These are phyloP conservation scores for Drosophila insularis DNA, from an alignment of 1,140 invertebrate genomes.

Conservation along the genomic window DNA sequence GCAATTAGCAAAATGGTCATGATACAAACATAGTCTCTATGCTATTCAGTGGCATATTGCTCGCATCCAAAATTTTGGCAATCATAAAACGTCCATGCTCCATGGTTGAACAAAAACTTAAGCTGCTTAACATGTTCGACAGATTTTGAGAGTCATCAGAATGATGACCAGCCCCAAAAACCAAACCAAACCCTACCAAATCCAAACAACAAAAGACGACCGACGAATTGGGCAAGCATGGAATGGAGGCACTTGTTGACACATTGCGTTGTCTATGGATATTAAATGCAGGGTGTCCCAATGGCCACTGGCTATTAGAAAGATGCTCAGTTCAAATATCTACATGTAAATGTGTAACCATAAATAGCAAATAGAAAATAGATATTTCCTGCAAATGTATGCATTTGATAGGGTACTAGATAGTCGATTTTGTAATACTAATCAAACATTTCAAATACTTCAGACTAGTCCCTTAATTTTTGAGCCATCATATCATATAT, in stretches of 20 bases:
- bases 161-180: not conserved
- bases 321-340: not conserved
- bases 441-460: no score
- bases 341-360: no score
- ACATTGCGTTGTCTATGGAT: not conserved
- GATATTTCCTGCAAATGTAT: no score
- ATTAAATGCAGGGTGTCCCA: slow-evolving; percentile 11
- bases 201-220: slow-evolving; percentile 1
- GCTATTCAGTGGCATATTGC: not conserved
- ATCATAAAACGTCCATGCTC: not conserved
- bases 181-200: not conserved
- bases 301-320: not conserved
- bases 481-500: no score
- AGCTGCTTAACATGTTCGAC: slow-evolving; percentile 9
- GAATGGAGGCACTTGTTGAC: slow-evolving; percentile 2
- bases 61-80: not conserved
- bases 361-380: no score
- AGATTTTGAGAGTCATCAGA: not conserved
- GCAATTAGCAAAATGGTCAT: slow-evolving; percentile 3
- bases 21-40: not conserved
- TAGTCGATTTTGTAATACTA: no score
- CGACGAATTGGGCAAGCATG: not conserved
- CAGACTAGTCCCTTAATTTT: no score
- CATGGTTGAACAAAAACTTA: slow-evolving; percentile 7
- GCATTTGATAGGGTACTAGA: no score